A percentile compares a stretch with the other conserved stretches of the same genome.
phyloP scores from a whole-genome alignment of 2,888 invertebrate species.

The Choreutis nemorana region DNA sequence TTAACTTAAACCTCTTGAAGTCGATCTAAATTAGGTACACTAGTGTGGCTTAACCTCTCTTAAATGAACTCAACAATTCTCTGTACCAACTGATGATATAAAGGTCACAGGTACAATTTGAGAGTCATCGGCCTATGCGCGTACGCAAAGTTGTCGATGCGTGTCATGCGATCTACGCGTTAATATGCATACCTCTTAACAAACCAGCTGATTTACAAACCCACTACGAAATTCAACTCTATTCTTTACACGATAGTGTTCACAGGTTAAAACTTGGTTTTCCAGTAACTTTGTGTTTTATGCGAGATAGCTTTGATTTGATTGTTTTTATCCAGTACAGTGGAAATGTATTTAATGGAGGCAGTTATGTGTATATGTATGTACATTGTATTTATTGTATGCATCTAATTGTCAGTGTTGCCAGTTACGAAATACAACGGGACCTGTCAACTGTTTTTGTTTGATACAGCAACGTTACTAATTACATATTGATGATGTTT shows the following conservation, averaged over 20 bases:
- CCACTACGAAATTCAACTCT: conserved; percentile 13
- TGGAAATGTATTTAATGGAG: conserved; percentile 58
- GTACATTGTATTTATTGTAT: no score
- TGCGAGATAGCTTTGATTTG: conserved; percentile 38
- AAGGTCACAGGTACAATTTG: conserved; percentile 13
- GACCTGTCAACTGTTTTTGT: no score
- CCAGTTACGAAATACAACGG: no score
- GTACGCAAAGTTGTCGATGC: conserved; percentile 26
- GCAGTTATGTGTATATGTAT: no score
- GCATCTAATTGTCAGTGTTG: no score
- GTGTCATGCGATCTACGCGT: conserved; percentile 36
- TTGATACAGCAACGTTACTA: no score
- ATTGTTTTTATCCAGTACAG: conserved; percentile 54
- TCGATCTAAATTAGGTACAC: no score
- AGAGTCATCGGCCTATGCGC: conserved; percentile 19
- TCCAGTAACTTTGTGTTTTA: conserved; percentile 15
- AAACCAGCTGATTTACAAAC: conserved; percentile 8
- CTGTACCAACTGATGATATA: no score
- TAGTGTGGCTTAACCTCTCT: no score
- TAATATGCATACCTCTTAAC: not conserved
- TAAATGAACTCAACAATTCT: no score
- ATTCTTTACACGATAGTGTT: conserved; percentile 5
- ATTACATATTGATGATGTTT: no score
- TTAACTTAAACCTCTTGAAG: no score
- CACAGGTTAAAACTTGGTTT: not conserved